Evolutionary conservation across 2,113 vertebrate species (phyloP).

Genomic region (Heterotilapia buettikoferi): DNA sequence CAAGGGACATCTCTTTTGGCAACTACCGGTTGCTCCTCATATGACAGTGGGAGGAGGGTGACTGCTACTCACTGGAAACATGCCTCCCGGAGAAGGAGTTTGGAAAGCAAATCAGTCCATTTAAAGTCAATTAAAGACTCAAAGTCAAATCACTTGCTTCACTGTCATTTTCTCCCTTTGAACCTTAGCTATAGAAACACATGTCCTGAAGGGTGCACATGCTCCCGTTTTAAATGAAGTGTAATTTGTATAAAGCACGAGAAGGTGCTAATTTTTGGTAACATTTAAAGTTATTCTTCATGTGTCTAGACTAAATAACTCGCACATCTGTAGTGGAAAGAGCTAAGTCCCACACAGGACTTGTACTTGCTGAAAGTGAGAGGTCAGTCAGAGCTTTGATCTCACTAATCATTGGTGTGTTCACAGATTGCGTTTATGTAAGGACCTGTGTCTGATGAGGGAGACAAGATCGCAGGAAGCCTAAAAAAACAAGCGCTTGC

Average conservation of each 20-base stretch:
- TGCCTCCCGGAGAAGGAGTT: conserved; percentile 4
- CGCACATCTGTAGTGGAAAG: not conserved
- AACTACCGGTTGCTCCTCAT: conserved; percentile 38
- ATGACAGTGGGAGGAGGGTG: conserved; percentile 26
- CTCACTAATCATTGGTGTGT: not conserved
- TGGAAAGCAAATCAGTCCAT: conserved; percentile 19
- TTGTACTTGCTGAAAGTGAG: not conserved
- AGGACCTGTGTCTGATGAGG: not conserved
- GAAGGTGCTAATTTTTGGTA: not conserved
- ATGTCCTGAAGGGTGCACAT: not conserved
- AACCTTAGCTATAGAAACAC: not conserved
- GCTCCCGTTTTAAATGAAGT: not conserved
- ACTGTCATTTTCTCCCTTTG: not conserved
- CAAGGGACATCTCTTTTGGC: conserved; percentile 3
- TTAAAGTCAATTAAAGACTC: conserved; percentile 6
- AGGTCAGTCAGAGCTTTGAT: not conserved
- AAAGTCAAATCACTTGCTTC: not conserved
- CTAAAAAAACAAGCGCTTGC: not conserved
- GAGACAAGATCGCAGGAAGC: not conserved
- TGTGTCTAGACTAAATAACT: not conserved
- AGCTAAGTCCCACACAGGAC: not conserved
- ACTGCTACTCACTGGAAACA: conserved; percentile 21
- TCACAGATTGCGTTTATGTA: not conserved
- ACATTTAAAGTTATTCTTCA: not conserved
- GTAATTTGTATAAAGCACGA: not conserved